Conservation (phyloP, 1,140 invertebrate genomes). For the Subanguina moxae region DNA sequence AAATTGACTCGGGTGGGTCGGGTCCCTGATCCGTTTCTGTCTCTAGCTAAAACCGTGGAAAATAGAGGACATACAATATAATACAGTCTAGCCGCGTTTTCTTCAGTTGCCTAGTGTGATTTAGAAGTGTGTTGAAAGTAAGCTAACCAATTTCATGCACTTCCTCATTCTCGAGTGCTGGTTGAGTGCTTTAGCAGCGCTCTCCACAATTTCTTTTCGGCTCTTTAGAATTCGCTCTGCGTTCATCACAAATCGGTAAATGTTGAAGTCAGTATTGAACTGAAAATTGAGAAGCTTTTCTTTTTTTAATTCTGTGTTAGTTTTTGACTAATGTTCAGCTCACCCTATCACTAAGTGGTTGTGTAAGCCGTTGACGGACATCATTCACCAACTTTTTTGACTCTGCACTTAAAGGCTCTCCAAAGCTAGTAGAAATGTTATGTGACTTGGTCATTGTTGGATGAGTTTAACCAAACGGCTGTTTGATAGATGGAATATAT, state of each 20-base stretch:
- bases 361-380: conserved; percentile 46
- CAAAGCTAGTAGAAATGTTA: conserved; percentile 40
- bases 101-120: neutral
- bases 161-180: conserved; percentile 53
- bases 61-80: too few relatives aligned
- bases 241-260: conserved; percentile 55
- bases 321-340: conserved; percentile 17
- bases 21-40: too few relatives aligned
- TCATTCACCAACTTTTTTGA: conserved; percentile 55
- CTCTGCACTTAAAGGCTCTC: conserved; percentile 48
- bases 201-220: conserved; percentile 50
- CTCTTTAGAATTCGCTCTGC: conserved; percentile 47
- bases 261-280: conserved; percentile 59
- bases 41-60: too few relatives aligned
- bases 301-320: neutral
- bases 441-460: neutral
- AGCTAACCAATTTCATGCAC: conserved; percentile 50
- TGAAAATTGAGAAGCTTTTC: conserved; percentile 22
- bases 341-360: conserved; percentile 54
- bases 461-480: too few relatives aligned
- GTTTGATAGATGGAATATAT: too few relatives aligned
- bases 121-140: neutral
- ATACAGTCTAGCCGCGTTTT: too few relatives aligned
- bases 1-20: too few relatives aligned
- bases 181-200: conserved; percentile 48